Percentiles rank a stretch among this genome's conserved stretches.
These are phyloP conservation scores for Rhea pennata DNA, from an alignment of 2,113 vertebrate genomes.

Conservation along the genomic window DNA sequence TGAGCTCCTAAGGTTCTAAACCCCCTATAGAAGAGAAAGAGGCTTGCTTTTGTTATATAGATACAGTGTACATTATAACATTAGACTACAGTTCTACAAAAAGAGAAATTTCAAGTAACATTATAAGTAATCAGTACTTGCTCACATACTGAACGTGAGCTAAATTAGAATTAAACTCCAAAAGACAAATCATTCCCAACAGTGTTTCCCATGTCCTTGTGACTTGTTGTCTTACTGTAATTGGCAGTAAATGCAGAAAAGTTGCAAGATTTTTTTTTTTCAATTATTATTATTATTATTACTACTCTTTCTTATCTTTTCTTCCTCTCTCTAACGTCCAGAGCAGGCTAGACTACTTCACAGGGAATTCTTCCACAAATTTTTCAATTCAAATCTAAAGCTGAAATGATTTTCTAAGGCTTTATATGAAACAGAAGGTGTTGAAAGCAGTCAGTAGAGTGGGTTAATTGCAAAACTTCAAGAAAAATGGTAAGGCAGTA, in stretches of 20 bases:
- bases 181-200: neutral
- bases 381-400: neutral
- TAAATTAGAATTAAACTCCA: neutral
- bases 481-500: neutral
- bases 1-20: neutral
- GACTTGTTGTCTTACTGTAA: neutral
- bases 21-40: neutral
- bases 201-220: neutral
- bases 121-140: neutral
- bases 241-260: neutral
- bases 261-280: neutral
- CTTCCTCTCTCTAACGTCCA: neutral
- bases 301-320: too few species aligned
- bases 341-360: neutral
- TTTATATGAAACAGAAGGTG: neutral
- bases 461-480: neutral
- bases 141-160: neutral
- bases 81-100: too few species aligned
- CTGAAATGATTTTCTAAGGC: neutral
- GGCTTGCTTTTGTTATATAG: neutral
- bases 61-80: too few species aligned
- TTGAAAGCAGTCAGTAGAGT: neutral
- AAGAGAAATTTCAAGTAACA: neutral
- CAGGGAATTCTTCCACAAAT: neutral
- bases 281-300: neutral